A percentile compares a stretch with the other conserved stretches of the same genome.
phyloP scores from a whole-genome alignment of 2,888 invertebrate species.

The Tetranychus truncatus region DNA sequence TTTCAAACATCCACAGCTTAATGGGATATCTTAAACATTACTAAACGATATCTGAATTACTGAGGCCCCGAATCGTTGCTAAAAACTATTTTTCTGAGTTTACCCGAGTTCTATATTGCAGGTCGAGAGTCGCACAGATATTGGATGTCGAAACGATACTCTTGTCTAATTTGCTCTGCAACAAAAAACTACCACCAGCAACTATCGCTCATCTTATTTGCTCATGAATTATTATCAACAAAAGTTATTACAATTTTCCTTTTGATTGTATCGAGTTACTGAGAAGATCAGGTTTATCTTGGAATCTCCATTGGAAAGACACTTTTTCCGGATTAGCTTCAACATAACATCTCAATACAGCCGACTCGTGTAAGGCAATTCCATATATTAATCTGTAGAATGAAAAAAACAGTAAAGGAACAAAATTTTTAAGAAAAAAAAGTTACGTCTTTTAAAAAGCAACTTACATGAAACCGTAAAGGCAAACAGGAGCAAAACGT shows the following conservation, averaged over 20 bases:
- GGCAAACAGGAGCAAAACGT: conserved; percentile 22
- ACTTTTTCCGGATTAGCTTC: conserved; percentile 25
- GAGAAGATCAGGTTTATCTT: conserved; percentile 7
- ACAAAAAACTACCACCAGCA: too few relatives aligned
- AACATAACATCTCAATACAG: conserved; percentile 21
- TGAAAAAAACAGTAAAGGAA: background rate
- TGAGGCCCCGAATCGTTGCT: too few relatives aligned
- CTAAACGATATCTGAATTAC: too few relatives aligned
- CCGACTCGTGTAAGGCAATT: conserved; percentile 18
- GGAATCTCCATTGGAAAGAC: conserved; percentile 25
- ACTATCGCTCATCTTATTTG: too few relatives aligned
- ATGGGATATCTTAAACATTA: too few relatives aligned
- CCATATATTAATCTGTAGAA: conserved; percentile 18
- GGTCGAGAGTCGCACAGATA: too few relatives aligned
- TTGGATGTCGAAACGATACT: too few relatives aligned
- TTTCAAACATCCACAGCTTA: too few relatives aligned
- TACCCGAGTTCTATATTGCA: too few relatives aligned
- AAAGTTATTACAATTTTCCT: conserved; percentile 7
- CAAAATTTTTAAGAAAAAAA: background rate
- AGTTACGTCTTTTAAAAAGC: background rate
- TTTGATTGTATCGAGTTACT: conserved; percentile 2
- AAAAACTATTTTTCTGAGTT: too few relatives aligned
- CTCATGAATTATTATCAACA: too few relatives aligned
- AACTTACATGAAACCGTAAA: conserved; percentile 9
- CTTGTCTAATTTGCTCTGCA: too few relatives aligned